phyloP scores from a whole-genome alignment of 2,888 invertebrate species.

The Lithophane leautieri region DNA sequence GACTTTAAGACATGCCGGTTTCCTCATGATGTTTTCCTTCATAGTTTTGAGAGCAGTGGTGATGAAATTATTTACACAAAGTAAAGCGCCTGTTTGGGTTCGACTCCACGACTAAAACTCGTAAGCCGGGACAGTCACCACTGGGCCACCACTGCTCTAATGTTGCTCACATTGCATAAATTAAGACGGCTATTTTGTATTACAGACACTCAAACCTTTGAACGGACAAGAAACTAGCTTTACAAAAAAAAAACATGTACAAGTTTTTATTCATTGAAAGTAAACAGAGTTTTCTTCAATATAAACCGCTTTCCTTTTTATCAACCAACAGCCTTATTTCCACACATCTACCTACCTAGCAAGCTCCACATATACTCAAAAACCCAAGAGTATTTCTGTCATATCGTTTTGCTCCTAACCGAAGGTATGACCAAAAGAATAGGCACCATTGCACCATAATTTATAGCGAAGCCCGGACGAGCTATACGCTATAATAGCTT shows the following conservation, averaged over 20 bases:
- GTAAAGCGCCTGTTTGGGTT: no score
- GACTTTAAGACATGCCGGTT: no score
- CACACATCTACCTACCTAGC: neutral
- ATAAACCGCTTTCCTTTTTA: no score
- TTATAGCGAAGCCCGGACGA: conserved; percentile 85
- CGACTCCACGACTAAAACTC: no score
- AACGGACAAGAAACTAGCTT: neutral
- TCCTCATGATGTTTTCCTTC: no score
- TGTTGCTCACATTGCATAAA: neutral
- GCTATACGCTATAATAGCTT: conserved; percentile 88
- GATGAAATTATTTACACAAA: no score
- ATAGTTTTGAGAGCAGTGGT: no score
- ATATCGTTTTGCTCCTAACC: conserved; percentile 78
- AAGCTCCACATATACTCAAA: conserved; percentile 10
- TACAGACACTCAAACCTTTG: neutral
- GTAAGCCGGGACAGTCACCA: no score
- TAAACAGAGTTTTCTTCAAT: neutral
- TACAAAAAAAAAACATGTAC: neutral
- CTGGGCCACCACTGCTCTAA: no score
- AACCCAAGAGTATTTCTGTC: conserved; percentile 79
- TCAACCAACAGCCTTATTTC: neutral
- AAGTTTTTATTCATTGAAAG: neutral
- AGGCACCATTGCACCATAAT: conserved; percentile 88
- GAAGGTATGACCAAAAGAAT: conserved; percentile 83
- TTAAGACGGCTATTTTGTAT: neutral